A percentile compares a stretch with the other conserved stretches of the same genome.
Evolutionary conservation across 2,888 invertebrate genomes (phyloP).

Genomic region (Acleris emargana): DNA sequence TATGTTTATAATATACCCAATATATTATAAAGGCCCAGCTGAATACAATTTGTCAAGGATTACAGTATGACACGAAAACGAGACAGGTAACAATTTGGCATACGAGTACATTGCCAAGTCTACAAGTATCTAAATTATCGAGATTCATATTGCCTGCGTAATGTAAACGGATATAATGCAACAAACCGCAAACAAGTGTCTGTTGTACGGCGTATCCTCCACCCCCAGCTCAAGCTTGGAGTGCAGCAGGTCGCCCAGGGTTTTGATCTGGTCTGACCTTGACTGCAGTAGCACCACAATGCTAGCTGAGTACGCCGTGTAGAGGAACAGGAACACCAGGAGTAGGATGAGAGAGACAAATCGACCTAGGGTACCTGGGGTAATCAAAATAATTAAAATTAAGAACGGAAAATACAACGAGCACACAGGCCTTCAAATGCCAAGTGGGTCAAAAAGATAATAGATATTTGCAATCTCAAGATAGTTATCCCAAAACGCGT

Average conservation of each 20-base stretch:
- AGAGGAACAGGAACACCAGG: slow-evolving; percentile 86
- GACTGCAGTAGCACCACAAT: slow-evolving; percentile 89
- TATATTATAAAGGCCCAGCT: too few relatives aligned
- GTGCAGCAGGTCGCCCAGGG: slow-evolving; percentile 84
- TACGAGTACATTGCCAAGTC: not conserved
- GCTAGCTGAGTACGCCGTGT: slow-evolving; percentile 89
- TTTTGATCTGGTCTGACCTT: slow-evolving; percentile 86
- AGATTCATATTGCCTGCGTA: too few relatives aligned
- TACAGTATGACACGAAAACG: too few relatives aligned
- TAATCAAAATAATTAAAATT: too few relatives aligned
- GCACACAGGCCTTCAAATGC: too few relatives aligned
- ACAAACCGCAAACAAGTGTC: slow-evolving; percentile 82
- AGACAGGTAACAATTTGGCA: too few relatives aligned
- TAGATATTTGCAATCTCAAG: too few relatives aligned
- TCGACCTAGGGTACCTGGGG: slow-evolving; percentile 75
- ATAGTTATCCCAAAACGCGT: too few relatives aligned
- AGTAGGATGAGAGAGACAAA: slow-evolving; percentile 85
- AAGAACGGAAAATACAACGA: too few relatives aligned
- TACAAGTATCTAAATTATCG: not conserved
- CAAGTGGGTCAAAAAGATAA: too few relatives aligned
- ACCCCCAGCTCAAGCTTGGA: slow-evolving; percentile 87
- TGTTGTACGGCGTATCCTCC: slow-evolving; percentile 86
- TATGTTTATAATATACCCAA: too few relatives aligned
- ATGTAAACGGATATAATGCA: not conserved
- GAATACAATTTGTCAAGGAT: too few relatives aligned